Evolutionary conservation across 2,113 vertebrate species (phyloP).

Genomic region (Lutjanus erythropterus): DNA sequence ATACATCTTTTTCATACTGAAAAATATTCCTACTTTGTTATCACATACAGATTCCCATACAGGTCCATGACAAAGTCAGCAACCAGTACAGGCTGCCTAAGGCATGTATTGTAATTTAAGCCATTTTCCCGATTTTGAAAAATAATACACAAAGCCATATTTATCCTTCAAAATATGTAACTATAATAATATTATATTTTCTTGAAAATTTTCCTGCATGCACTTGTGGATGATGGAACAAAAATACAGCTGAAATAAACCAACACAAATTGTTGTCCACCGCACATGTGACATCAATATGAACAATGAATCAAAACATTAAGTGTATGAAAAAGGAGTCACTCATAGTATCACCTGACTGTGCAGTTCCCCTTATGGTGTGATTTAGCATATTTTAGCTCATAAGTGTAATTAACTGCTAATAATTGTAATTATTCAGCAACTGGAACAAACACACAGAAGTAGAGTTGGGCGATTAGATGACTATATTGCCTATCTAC

Average conservation of each 20-base stretch:
- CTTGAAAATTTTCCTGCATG: background rate
- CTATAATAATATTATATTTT: background rate
- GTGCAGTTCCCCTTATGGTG: background rate
- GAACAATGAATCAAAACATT: background rate
- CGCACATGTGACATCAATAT: too few species aligned
- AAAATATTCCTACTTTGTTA: slow-evolving; percentile 45
- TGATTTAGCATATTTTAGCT: too few species aligned
- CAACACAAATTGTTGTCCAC: background rate
- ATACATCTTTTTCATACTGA: slow-evolving; percentile 61
- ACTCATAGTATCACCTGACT: background rate
- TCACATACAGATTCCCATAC: slow-evolving; percentile 36
- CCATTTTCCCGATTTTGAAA: background rate
- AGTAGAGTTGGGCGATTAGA: too few species aligned
- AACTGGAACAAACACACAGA: too few species aligned
- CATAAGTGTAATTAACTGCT: too few species aligned
- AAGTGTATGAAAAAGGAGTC: background rate
- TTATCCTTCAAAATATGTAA: background rate
- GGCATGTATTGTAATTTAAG: background rate
- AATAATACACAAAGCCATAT: background rate
- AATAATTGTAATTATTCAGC: too few species aligned
- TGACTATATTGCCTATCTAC: too few species aligned
- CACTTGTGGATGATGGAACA: background rate
- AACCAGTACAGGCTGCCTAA: background rate
- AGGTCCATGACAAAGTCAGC: slow-evolving; percentile 16
- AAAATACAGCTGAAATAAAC: background rate